Conservation (phyloP, 2,888 invertebrate species). For the Elgonia sp. region DNA sequence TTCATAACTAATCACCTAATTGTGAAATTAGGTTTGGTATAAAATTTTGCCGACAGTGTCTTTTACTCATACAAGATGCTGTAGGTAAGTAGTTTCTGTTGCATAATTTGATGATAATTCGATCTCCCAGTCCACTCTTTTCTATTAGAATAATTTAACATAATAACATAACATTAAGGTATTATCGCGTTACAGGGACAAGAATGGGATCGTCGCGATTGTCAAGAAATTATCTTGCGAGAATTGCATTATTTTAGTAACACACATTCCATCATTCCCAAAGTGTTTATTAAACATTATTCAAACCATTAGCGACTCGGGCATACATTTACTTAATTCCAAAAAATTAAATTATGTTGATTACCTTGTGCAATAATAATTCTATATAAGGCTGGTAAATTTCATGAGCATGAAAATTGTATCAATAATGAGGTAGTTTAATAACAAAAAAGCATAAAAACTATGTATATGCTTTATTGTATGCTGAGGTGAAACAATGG, state of each 20-base stretch:
- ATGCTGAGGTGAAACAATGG: no score
- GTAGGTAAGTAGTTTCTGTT: slow-evolving; percentile 62
- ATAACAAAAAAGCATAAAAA: no score
- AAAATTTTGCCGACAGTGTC: slow-evolving; percentile 21
- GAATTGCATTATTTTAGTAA: slow-evolving; percentile 60
- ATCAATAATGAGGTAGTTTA: not conserved
- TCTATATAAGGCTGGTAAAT: not conserved
- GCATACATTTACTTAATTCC: slow-evolving; percentile 23
- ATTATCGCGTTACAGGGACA: slow-evolving; percentile 74
- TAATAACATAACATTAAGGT: slow-evolving; percentile 73
- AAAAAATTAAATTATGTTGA: slow-evolving; percentile 51
- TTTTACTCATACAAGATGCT: slow-evolving; percentile 55
- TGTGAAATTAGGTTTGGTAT: not conserved
- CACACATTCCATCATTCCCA: slow-evolving; percentile 47
- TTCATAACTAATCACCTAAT: no score
- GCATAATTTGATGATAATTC: slow-evolving; percentile 75
- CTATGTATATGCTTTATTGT: no score
- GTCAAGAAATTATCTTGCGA: slow-evolving; percentile 58
- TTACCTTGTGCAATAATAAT: slow-evolving; percentile 18
- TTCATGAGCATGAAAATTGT: slow-evolving; percentile 26
- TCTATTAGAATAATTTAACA: slow-evolving; percentile 76
- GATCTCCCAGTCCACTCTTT: slow-evolving; percentile 66
- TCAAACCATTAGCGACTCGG: slow-evolving; percentile 49
- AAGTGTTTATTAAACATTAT: slow-evolving; percentile 62
- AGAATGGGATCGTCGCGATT: slow-evolving; percentile 64